Evolutionary conservation across 2,888 invertebrate genomes (phyloP).

Genomic region (Spilarctia lutea): DNA sequence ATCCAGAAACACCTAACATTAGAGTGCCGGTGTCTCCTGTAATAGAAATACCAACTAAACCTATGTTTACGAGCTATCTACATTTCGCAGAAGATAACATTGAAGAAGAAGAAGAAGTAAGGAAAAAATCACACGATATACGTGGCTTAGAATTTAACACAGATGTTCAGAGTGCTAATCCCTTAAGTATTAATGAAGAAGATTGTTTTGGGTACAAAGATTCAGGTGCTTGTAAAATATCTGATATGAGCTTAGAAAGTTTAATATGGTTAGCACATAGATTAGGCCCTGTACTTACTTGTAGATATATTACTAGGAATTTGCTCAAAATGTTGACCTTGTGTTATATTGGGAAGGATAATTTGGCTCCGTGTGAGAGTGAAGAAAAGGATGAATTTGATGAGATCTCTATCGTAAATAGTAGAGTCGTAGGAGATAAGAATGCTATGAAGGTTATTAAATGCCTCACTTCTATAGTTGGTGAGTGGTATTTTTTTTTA

Average conservation of each 20-base stretch:
- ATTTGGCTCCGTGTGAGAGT: conserved; percentile 85
- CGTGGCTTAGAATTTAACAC: conserved; percentile 3
- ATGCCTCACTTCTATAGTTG: conserved; percentile 95
- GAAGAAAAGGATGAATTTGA: conserved; percentile 82
- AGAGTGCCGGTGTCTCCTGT: conserved; percentile 87
- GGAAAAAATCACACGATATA: conserved; percentile 49
- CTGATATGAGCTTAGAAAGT: conserved; percentile 95
- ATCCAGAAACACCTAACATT: conserved; percentile 49
- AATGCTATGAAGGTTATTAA: conserved; percentile 95
- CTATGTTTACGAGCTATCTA: conserved; percentile 82
- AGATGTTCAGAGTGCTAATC: conserved; percentile 32
- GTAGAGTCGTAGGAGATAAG: conserved; percentile 91
- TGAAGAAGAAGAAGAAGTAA: conserved; percentile 59
- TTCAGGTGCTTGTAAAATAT: conserved; percentile 86
- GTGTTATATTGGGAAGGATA: conserved; percentile 96
- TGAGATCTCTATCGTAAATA: conserved; percentile 88
- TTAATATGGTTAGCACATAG: conserved; percentile 97
- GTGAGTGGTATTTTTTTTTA: conserved; percentile 77
- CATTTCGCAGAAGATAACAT: conserved; percentile 76
- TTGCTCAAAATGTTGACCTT: conserved; percentile 97
- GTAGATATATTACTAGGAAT: conserved; percentile 95
- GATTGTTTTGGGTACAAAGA: conserved; percentile 58
- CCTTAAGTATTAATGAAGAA: conserved; percentile 59
- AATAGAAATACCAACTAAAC: conserved; percentile 88
- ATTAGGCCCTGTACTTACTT: conserved; percentile 97